Conservation (phyloP, 2,888 invertebrate species). For the Sphinx pinastri region DNA sequence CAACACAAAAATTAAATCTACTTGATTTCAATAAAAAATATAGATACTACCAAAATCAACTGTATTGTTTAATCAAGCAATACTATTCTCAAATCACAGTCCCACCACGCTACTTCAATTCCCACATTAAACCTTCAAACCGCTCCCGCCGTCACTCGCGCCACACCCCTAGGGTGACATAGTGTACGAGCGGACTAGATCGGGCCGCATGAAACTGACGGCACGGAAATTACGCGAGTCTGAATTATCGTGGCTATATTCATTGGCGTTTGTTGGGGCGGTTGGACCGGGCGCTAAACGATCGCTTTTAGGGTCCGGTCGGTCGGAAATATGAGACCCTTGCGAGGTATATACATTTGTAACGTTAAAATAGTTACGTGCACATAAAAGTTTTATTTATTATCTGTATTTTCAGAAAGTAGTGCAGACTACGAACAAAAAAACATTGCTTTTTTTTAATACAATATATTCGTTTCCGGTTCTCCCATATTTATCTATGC, state of each 20-base stretch:
- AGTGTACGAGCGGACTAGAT: slow-evolving; percentile 45
- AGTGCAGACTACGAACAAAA: no score
- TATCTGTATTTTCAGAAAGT: no score
- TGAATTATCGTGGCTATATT: slow-evolving; percentile 51
- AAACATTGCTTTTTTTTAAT: no score
- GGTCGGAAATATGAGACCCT: not conserved
- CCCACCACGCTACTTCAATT: not conserved
- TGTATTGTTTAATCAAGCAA: no score
- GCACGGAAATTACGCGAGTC: slow-evolving; percentile 53
- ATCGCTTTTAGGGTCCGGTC: slow-evolving; percentile 2
- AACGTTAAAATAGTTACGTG: not conserved
- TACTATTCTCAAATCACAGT: no score
- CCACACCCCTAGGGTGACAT: slow-evolving; percentile 37
- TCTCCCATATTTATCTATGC: no score
- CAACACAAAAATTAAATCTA: no score
- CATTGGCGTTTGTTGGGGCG: slow-evolving; percentile 46
- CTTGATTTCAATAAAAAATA: no score
- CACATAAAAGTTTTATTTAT: no score
- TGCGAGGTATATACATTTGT: not conserved
- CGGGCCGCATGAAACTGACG: slow-evolving; percentile 49
- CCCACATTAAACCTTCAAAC: not conserved
- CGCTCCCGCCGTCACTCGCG: slow-evolving; percentile 30
- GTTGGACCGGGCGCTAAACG: not conserved
- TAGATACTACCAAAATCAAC: no score
- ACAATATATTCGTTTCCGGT: no score